Base-by-base conservation (phyloP, 64 coral and sea anemone genomes). In the Actinia tenebrosa region DNA sequence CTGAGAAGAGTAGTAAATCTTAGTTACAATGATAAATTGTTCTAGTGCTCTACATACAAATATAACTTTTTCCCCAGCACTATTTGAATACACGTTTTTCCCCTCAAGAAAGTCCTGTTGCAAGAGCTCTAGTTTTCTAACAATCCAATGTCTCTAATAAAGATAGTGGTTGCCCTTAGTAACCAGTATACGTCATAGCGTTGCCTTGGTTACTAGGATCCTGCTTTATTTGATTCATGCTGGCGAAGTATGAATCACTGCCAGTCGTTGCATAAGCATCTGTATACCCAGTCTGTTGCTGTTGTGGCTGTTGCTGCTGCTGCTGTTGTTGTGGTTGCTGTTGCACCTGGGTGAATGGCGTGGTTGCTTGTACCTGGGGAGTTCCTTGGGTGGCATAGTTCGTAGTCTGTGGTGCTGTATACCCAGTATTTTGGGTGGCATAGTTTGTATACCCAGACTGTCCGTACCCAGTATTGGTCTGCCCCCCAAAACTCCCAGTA, bases 191-290 rank as follows among this genome's bases (percentile, higher is more conserved):
- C 18, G 79, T 22, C 79, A 81, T 81, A 23, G 42, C 53, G 3
- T n/a, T 52, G 4, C 2, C 79, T 53, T 81, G 79, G 16, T 17
- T 81, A 81, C 7, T 81, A 81, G 89, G 30, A 20, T 96, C 94
- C 46, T 96, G 94, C 64, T 96, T 96, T 22, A 96, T 87, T 64
- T 90, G 94, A 4, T 93, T 90, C 84, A 92, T 93, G 52, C 84
- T 83, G 16, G 87, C 91, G 23, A 96, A 96, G 91, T 87, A 96
- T 2, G 94, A 96, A n/a, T 83, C 88, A 78, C 90, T 72, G 1
- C 30, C 85, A 43, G 94, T 47, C 43, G 87, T 87, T 56, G 85
- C 88, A 45, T 92, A 92, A 26, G 86, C 88, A 80, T 92, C 86
- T 44, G 78, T 80, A 47, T 96, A 92, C 30, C 25, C 86, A 19